phyloP scores from a whole-genome alignment of 1,140 invertebrate species.

The Popillia japonica region DNA sequence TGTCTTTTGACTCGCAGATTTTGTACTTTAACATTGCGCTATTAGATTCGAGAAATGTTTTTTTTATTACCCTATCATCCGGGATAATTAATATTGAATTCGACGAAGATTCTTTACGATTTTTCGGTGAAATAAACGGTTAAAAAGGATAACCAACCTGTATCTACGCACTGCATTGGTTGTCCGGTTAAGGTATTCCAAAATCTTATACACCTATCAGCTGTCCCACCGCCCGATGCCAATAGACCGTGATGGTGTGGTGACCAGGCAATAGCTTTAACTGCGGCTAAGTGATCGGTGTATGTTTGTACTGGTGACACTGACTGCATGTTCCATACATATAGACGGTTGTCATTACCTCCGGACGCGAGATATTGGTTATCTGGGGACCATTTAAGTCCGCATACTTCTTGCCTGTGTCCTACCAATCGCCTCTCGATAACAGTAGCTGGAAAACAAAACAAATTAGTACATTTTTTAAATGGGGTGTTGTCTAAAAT shows the following conservation, averaged over 20 bases:
- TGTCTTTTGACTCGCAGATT: neutral
- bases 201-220: slow-evolving; percentile 97
- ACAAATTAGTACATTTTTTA: slow-evolving; percentile 1
- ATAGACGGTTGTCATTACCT: slow-evolving; percentile 98
- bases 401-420: slow-evolving; percentile 98
- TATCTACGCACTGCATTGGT: slow-evolving; percentile 98
- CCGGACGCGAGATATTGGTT: slow-evolving; percentile 98
- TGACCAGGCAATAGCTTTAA: slow-evolving; percentile 99
- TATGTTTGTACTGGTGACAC: slow-evolving; percentile 93
- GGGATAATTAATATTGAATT: too few relatives aligned
- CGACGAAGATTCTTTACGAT: too few relatives aligned
- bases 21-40: too few relatives aligned
- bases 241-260: slow-evolving; percentile 98
- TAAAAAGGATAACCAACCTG: slow-evolving; percentile 65
- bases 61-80: too few relatives aligned
- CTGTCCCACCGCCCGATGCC: slow-evolving; percentile 97
- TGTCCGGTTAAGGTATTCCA: slow-evolving; percentile 99
- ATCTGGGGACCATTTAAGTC: slow-evolving; percentile 99
- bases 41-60: too few relatives aligned
- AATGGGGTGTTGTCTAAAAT: neutral
- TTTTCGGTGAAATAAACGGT: too few relatives aligned
- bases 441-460: slow-evolving; percentile 64
- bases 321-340: slow-evolving; percentile 96
- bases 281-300: slow-evolving; percentile 96
- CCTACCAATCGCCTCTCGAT: slow-evolving; percentile 83